These are phyloP conservation scores for Mimachlamys varia DNA, from an alignment of 2,888 invertebrate species.

Conservation along the genomic window DNA sequence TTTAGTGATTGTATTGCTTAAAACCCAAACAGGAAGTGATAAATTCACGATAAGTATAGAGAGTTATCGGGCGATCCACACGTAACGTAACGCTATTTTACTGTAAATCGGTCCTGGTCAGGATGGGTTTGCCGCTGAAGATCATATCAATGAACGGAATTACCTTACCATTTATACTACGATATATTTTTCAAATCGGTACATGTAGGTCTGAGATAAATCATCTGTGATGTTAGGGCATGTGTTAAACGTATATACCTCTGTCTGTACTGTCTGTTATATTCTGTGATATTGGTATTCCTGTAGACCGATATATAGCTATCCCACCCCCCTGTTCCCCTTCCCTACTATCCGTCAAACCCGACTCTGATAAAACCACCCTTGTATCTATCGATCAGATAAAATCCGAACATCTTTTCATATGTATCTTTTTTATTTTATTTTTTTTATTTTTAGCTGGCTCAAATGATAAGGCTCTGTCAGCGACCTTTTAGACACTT, in stretches of 20 bases:
- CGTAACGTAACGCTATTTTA: no score
- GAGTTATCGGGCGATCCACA: not conserved
- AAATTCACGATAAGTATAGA: no score
- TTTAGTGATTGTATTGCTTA: no score
- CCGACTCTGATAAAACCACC: not conserved
- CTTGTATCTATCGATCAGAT: slow-evolving; percentile 28
- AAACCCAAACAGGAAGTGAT: no score
- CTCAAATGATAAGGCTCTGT: not conserved
- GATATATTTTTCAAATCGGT: slow-evolving; percentile 22
- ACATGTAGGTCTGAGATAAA: not conserved
- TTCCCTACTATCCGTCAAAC: not conserved
- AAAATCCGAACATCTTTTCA: not conserved
- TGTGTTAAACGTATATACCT: not conserved
- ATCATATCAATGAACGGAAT: not conserved
- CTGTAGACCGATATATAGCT: not conserved
- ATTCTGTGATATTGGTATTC: not conserved
- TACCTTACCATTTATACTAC: not conserved
- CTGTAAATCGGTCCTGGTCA: not conserved
- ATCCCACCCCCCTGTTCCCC: not conserved
- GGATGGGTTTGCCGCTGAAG: not conserved
- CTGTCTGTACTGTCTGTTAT: not conserved
- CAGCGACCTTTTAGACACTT: not conserved
- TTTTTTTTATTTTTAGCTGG: not conserved
- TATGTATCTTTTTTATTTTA: not conserved
- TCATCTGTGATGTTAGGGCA: slow-evolving; percentile 4